Evolutionary conservation across 2,888 invertebrate species (phyloP).

Genomic region (Sarcophaga variegata): DNA sequence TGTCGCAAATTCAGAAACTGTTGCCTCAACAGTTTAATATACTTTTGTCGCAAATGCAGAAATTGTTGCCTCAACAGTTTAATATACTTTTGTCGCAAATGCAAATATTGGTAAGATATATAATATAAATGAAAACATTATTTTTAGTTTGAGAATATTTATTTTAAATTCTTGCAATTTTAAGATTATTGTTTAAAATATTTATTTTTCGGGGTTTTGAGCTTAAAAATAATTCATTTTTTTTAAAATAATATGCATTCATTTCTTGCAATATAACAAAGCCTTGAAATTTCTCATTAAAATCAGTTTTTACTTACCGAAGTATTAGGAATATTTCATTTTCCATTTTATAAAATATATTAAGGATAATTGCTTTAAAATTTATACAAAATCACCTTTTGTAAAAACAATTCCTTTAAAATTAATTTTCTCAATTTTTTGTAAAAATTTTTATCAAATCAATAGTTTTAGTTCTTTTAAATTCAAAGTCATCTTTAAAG

Average conservation of each 20-base stretch:
- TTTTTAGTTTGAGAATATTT: slow-evolving; percentile 41
- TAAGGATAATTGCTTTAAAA: slow-evolving; percentile 42
- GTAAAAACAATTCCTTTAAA: slow-evolving; percentile 48
- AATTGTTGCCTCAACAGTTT: slow-evolving; percentile 17
- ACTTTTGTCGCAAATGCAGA: slow-evolving; percentile 23
- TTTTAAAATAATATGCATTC: slow-evolving; percentile 23
- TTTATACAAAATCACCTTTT: slow-evolving; percentile 45
- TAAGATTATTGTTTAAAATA: slow-evolving; percentile 27
- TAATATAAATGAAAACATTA: slow-evolving; percentile 36
- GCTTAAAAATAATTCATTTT: slow-evolving; percentile 6
- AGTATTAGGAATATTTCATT: slow-evolving; percentile 34
- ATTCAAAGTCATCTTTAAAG: not conserved
- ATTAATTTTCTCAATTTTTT: slow-evolving; percentile 35
- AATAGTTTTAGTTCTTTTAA: not conserved
- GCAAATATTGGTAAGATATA: slow-evolving; percentile 1
- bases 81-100: slow-evolving; percentile 29
- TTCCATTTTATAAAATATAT: slow-evolving; percentile 37
- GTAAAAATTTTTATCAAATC: slow-evolving; percentile 47
- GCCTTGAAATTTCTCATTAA: slow-evolving; percentile 33
- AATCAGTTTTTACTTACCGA: slow-evolving; percentile 34
- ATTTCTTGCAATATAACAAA: slow-evolving; percentile 30
- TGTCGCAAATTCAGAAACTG: too few relatives aligned
- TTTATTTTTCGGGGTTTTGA: slow-evolving; percentile 32
- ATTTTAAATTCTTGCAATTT: slow-evolving; percentile 35
- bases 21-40: not conserved